These are phyloP conservation scores for Peromyscus maniculatus DNA, from an alignment of 2,113 vertebrate genomes.

Conservation along the genomic window DNA sequence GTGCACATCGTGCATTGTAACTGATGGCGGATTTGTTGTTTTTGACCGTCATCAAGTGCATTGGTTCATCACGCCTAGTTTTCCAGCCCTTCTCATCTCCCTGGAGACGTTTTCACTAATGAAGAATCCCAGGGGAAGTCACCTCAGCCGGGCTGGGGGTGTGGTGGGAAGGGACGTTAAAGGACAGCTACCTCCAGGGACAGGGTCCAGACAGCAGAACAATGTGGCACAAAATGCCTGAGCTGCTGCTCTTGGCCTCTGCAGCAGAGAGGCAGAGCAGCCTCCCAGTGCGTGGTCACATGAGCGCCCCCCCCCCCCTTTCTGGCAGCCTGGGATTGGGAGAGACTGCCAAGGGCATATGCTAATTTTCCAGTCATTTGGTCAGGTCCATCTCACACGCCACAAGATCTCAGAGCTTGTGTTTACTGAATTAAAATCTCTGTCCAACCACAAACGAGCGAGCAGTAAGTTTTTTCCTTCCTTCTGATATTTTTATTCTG, in stretches of 20 bases:
- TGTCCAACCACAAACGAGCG: conserved; percentile 6
- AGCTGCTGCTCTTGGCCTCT: neutral
- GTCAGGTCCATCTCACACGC: conserved; percentile 32
- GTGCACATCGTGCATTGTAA: neutral
- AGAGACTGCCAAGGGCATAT: conserved; percentile 48
- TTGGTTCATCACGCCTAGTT: neutral
- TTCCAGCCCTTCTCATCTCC: neutral
- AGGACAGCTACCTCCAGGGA: neutral
- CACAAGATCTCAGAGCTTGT: neutral
- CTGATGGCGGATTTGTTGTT: neutral
- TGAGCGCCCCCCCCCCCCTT: accelerated
- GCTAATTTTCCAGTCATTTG: conserved; percentile 68
- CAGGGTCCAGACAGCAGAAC: neutral
- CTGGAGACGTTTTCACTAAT: neutral
- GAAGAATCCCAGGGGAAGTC: neutral
- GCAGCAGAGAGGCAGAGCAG: neutral
- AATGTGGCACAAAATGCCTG: neutral
- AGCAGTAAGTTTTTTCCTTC: neutral
- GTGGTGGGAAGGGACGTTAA: neutral
- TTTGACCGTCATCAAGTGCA: neutral
- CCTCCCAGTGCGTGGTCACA: neutral
- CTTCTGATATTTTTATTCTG: conserved; percentile 23
- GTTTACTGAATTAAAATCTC: conserved; percentile 67
- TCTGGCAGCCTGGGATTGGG: conserved; percentile 31
- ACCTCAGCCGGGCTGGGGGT: accelerated